Evolutionary conservation across 1,140 invertebrate species (phyloP).

Genomic region (Lamellibrachia luymesi): DNA sequence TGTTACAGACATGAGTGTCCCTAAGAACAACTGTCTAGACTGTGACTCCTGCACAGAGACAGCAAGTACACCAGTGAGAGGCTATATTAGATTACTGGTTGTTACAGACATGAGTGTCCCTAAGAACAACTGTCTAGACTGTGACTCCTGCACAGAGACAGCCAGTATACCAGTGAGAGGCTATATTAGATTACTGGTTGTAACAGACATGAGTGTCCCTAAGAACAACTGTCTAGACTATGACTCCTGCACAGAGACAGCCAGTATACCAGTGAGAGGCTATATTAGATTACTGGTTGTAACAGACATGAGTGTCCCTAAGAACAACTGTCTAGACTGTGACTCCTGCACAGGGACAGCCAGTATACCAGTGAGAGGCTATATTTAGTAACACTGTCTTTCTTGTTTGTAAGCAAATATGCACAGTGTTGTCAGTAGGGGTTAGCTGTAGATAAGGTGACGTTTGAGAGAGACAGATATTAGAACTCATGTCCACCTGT

Average conservation of each 20-base stretch:
- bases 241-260: not conserved
- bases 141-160: not conserved
- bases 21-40: not conserved
- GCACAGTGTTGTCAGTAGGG: not conserved
- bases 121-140: not conserved
- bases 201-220: not conserved
- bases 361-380: not conserved
- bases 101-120: not conserved
- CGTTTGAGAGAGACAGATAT: not conserved
- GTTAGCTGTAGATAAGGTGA: not conserved
- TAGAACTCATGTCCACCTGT: not conserved
- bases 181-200: no score
- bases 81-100: no score
- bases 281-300: no score
- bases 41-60: not conserved
- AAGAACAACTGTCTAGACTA: not conserved
- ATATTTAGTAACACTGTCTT: not conserved
- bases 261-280: no score
- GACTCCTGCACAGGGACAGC: not conserved
- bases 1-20: not conserved
- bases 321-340: not conserved
- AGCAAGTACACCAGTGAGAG: no score
- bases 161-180: no score
- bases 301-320: not conserved
- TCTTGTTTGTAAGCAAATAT: not conserved